Conservation (phyloP, 2,113 vertebrate genomes). For the Romanogobio albipinnatus region DNA sequence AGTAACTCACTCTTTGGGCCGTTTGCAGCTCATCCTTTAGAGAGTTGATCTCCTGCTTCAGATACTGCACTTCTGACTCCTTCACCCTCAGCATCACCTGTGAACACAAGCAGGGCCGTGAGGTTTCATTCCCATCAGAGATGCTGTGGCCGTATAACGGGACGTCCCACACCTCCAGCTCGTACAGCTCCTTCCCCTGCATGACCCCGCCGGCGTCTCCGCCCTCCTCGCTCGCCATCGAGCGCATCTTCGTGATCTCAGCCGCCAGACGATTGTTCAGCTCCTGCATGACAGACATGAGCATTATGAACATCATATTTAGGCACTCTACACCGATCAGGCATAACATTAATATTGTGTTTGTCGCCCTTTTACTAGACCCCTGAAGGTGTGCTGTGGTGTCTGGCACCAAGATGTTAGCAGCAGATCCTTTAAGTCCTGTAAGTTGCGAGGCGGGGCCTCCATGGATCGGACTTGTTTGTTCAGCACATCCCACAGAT, state of each 20-base stretch:
- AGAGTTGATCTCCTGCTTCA: slow-evolving; percentile 85
- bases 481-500: too few relatives aligned
- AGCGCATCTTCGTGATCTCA: slow-evolving; percentile 82
- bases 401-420: too few relatives aligned
- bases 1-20: slow-evolving; percentile 82
- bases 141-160: not conserved
- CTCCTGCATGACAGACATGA: slow-evolving; percentile 64
- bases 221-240: slow-evolving; percentile 75
- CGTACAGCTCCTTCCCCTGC: slow-evolving; percentile 81
- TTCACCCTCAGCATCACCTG: slow-evolving; percentile 84
- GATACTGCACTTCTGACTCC: slow-evolving; percentile 83
- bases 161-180: slow-evolving; percentile 74
- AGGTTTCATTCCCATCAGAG: not conserved
- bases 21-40: slow-evolving; percentile 82
- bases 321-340: too few relatives aligned
- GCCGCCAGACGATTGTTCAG: slow-evolving; percentile 81
- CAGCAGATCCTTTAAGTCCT: too few relatives aligned
- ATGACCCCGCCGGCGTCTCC: slow-evolving; percentile 68
- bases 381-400: too few relatives aligned
- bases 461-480: too few relatives aligned
- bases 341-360: too few relatives aligned
- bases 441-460: too few relatives aligned
- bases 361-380: too few relatives aligned
- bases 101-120: not conserved
- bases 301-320: too few relatives aligned